These are phyloP conservation scores for Pyrocephalus nanus DNA, from an alignment of 2,797 vertebrate genomes.

Conservation along the genomic window DNA sequence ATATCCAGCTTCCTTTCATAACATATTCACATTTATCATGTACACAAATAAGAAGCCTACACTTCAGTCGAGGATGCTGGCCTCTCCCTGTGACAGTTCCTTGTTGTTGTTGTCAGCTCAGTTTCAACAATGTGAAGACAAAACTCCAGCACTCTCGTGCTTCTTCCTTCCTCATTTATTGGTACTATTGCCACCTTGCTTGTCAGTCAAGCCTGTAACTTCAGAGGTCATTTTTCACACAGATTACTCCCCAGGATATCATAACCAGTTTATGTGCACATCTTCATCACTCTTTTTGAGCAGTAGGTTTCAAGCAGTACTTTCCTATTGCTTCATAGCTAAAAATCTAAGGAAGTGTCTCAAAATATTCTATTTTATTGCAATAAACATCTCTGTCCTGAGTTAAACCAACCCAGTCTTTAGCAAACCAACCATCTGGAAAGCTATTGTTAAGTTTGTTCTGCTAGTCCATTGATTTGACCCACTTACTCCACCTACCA, in stretches of 20 bases:
- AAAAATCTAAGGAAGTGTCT: background rate
- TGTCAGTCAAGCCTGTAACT: background rate
- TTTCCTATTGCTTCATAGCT: background rate
- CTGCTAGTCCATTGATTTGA: background rate
- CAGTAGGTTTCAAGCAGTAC: background rate
- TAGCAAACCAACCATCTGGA: background rate
- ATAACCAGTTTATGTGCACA: background rate
- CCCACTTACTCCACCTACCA: background rate
- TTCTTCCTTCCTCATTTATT: background rate
- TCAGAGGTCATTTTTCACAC: background rate
- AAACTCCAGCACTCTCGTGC: background rate
- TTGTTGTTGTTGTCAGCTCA: background rate
- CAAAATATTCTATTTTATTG: background rate
- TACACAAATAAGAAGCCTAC: background rate
- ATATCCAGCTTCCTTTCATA: slow-evolving; percentile 4
- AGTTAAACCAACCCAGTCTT: background rate
- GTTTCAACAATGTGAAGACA: background rate
- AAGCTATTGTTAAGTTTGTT: background rate
- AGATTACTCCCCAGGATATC: background rate
- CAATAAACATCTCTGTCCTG: background rate
- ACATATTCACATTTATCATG: background rate
- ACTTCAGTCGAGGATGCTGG: background rate
- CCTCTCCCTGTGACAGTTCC: background rate
- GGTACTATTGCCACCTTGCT: background rate
- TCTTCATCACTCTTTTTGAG: background rate